Percentiles rank a stretch among this genome's conserved stretches.
phyloP scores from a whole-genome alignment of 2,797 vertebrate genomes.

The Pseudotriccus pelzelni region DNA sequence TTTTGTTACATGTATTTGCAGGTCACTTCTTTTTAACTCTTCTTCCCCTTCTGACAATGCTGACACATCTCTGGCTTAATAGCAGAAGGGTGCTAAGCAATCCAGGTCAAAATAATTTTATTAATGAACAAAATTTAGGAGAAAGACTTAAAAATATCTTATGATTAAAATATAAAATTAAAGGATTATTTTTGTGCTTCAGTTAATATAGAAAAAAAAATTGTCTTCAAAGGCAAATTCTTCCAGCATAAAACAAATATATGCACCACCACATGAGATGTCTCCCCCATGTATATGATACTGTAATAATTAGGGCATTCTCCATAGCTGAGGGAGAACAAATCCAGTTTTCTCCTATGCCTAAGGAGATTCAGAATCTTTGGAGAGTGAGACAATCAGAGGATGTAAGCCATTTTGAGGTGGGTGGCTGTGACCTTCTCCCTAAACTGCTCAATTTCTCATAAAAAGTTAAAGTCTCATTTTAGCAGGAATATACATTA shows the following conservation, averaged over 20 bases:
- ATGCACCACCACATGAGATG: rapidly evolving
- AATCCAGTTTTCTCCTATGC: neutral
- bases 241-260: neutral
- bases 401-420: neutral
- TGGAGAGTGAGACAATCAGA: neutral
- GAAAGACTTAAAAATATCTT: neutral
- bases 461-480: neutral
- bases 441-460: neutral
- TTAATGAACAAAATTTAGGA: neutral
- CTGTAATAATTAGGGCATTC: neutral
- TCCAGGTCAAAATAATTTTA: neutral
- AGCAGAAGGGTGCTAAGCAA: neutral
- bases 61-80: neutral
- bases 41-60: neutral
- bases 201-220: neutral
- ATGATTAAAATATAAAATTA: neutral
- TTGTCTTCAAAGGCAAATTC: neutral
- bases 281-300: neutral
- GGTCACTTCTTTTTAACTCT: neutral
- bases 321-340: neutral
- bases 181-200: neutral
- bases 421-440: neutral
- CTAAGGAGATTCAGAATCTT: neutral
- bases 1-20: neutral
- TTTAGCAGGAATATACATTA: neutral